Percentiles rank a stretch among this genome's conserved stretches.
Conservation (phyloP, 2,113 vertebrate genomes). For the Syngnathoides biaculeatus region DNA sequence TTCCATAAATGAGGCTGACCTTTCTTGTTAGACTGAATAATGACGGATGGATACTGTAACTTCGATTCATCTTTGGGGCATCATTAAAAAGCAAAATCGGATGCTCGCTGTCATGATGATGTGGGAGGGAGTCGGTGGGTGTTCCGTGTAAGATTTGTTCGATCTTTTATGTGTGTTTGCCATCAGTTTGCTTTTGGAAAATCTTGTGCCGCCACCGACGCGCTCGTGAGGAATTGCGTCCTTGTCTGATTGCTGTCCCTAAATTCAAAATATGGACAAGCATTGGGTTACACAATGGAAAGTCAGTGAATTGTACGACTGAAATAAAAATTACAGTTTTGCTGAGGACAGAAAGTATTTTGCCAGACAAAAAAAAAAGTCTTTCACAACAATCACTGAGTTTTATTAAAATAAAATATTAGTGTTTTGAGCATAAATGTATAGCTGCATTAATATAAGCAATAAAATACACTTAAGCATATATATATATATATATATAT, state of each 20-base stretch:
- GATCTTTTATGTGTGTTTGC: neutral
- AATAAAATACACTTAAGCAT: neutral
- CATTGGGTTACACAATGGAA: too few species aligned
- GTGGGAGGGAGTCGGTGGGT: neutral
- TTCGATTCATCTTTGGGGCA: neutral
- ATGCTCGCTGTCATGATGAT: neutral
- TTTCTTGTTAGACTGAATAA: neutral
- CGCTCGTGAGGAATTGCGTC: too few species aligned
- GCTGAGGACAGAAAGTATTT: too few species aligned
- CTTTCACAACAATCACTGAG: too few species aligned
- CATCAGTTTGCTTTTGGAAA: neutral
- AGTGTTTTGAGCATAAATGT: neutral
- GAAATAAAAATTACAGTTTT: too few species aligned
- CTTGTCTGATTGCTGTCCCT: too few species aligned
- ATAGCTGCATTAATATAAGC: neutral
- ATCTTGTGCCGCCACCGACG: neutral
- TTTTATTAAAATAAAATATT: neutral
- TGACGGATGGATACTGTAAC: neutral
- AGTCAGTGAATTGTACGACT: too few species aligned
- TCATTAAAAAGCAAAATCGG: neutral
- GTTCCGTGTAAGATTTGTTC: neutral
- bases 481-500: too few species aligned
- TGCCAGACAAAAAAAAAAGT: neutral
- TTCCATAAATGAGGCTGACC: neutral
- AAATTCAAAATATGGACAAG: too few species aligned